These are phyloP conservation scores for Drosophila stalkeri DNA, from an alignment of 2,888 invertebrate species.

Conservation along the genomic window DNA sequence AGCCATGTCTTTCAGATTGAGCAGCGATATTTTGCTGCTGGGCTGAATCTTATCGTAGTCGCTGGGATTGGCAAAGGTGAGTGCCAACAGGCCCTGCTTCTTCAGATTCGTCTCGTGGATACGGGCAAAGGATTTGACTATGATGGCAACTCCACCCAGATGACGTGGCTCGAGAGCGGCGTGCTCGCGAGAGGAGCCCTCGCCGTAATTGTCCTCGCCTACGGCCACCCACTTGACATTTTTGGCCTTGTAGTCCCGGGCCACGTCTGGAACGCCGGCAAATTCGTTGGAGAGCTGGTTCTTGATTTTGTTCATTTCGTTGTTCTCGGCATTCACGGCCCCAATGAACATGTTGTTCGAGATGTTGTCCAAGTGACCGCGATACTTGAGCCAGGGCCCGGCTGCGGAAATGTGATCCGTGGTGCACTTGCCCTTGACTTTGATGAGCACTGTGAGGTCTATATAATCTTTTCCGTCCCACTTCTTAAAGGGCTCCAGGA, in stretches of 20 bases:
- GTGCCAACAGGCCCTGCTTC: constrained; percentile 98
- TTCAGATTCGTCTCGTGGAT: constrained; percentile 99
- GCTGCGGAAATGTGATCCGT: constrained; percentile 99
- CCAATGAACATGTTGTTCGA: constrained; percentile 99
- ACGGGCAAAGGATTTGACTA: constrained; percentile 99
- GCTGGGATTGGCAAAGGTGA: constrained; percentile 95
- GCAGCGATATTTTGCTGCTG: constrained; percentile 91
- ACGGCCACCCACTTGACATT: constrained; percentile 94
- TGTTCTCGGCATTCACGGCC: constrained; percentile 93
- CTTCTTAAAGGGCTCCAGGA: constrained; percentile 95
- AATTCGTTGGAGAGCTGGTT: constrained; percentile 94
- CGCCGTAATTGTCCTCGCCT: constrained; percentile 95
- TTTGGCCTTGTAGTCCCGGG: constrained; percentile 96
- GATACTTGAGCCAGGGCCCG: constrained; percentile 99
- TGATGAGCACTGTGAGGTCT: constrained; percentile 96
- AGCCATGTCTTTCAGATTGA: constrained; percentile 92
- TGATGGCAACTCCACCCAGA: constrained; percentile 97
- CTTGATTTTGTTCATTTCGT: constrained; percentile 96
- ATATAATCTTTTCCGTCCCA: constrained; percentile 98
- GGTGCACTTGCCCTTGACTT: constrained; percentile 99
- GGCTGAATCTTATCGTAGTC: constrained; percentile 99
- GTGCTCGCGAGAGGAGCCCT: constrained; percentile 97
- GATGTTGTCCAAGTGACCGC: constrained; percentile 99
- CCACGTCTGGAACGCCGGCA: constrained; percentile 97
- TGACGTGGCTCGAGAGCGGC: constrained; percentile 99